A percentile compares a stretch with the other conserved stretches of the same genome.
phyloP scores from a whole-genome alignment of 1,140 invertebrate species.

The Drosophila arawakana region DNA sequence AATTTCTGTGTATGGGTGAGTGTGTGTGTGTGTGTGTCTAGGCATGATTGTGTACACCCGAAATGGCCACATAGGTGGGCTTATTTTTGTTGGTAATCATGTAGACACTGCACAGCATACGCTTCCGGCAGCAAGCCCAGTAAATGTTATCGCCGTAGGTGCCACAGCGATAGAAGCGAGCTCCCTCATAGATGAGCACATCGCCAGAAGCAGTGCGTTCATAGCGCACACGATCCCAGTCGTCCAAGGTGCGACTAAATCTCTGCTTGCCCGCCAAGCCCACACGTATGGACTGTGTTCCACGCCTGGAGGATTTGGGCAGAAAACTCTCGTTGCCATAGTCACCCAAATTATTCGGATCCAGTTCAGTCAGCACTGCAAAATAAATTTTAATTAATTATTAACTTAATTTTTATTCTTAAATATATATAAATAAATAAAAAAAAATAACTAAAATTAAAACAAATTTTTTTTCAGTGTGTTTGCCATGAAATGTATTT shows the following conservation, averaged over 20 bases:
- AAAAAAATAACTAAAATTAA: slow-evolving; percentile 1
- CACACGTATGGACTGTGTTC: slow-evolving; percentile 22
- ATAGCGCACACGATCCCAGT: slow-evolving; percentile 70
- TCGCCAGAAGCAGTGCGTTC: slow-evolving; percentile 41
- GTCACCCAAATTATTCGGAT: slow-evolving; percentile 51
- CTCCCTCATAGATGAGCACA: slow-evolving; percentile 45
- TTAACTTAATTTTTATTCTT: neutral
- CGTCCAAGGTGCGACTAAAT: slow-evolving; percentile 55
- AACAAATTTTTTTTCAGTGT: neutral
- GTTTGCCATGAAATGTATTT: slow-evolving; percentile 13
- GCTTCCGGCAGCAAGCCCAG: slow-evolving; percentile 48
- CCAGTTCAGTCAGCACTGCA: slow-evolving; percentile 40
- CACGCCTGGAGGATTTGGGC: slow-evolving; percentile 26
- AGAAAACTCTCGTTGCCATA: slow-evolving; percentile 70
- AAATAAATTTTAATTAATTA: slow-evolving; percentile 16
- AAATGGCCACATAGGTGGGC: slow-evolving; percentile 68
- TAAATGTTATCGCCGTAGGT: slow-evolving; percentile 49
- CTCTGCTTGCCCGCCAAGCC: slow-evolving; percentile 28
- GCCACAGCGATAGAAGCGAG: slow-evolving; percentile 41
- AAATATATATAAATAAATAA: neutral
- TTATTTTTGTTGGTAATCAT: slow-evolving; percentile 63
- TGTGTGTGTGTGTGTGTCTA: slow-evolving; percentile 17
- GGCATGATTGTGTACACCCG: slow-evolving; percentile 63
- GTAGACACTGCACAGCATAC: slow-evolving; percentile 34
- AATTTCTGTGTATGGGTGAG: too few relatives aligned